Percentiles rank a stretch among this genome's conserved stretches.
These are phyloP conservation scores for Polymixis flavicincta DNA, from an alignment of 2,888 invertebrate genomes.

Conservation along the genomic window DNA sequence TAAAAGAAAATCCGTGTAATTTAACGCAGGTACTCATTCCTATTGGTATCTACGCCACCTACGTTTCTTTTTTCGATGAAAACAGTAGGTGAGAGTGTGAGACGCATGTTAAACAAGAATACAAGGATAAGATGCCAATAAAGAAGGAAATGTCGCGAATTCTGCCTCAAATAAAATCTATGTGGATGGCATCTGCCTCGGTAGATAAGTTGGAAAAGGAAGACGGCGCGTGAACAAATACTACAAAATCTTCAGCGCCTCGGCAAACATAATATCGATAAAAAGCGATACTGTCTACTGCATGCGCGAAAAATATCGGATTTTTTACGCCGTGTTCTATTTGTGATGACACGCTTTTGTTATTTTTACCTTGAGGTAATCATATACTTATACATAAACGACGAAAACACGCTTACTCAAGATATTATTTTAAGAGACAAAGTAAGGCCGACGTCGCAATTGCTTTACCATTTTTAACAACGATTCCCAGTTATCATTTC, in stretches of 20 bases:
- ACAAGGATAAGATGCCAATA: constrained; percentile 65
- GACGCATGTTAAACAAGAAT: constrained; percentile 60
- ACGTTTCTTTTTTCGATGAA: constrained; percentile 35
- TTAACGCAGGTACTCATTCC: not conserved
- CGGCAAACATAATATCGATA: constrained; percentile 68
- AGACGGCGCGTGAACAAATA: constrained; percentile 61
- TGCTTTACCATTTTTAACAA: no score
- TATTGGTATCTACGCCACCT: not conserved
- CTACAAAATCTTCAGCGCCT: constrained; percentile 51
- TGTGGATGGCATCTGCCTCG: constrained; percentile 50
- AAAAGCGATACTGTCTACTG: constrained; percentile 43
- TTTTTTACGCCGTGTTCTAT: not conserved
- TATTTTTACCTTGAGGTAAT: not conserved
- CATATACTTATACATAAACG: not conserved
- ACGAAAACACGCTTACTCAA: not conserved
- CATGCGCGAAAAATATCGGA: not conserved
- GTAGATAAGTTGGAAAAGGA: constrained; percentile 34
- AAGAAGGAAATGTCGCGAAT: constrained; percentile 62
- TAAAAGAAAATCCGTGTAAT: constrained; percentile 5
- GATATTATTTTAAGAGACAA: not conserved
- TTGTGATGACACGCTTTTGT: constrained; percentile 1
- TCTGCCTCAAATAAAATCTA: constrained; percentile 60
- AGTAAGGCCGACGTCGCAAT: not conserved
- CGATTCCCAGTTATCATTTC: not conserved
- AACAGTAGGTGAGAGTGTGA: constrained; percentile 36